Percentiles rank a stretch among this genome's conserved stretches.
These are phyloP conservation scores for Lottia gigantea DNA, from an alignment of 2,888 invertebrate genomes.

Conservation along the genomic window DNA sequence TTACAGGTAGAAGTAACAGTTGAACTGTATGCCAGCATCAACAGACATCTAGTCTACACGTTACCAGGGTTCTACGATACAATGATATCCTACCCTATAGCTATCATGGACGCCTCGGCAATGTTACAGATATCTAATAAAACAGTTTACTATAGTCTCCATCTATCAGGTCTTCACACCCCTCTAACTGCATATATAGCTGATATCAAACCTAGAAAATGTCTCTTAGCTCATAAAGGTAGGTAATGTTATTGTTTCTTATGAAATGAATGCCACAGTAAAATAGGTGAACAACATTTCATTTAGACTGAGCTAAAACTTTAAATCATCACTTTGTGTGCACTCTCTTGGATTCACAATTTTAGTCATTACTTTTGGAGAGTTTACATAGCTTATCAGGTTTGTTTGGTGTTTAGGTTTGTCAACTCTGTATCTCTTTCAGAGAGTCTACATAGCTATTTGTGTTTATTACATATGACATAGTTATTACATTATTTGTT, in stretches of 20 bases:
- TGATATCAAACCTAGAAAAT: conserved; percentile 38
- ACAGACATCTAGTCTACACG: conserved; percentile 48
- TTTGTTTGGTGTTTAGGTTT: too few relatives aligned
- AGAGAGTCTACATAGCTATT: too few relatives aligned
- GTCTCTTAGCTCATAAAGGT: conserved; percentile 29
- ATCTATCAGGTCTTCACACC: conserved; percentile 44
- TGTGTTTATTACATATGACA: too few relatives aligned
- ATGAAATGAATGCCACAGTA: not conserved
- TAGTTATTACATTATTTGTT: conserved; percentile 18
- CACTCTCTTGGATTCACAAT: too few relatives aligned
- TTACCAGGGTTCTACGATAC: conserved; percentile 50
- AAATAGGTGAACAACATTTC: too few relatives aligned
- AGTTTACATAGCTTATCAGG: too few relatives aligned
- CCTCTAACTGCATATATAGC: conserved; percentile 49
- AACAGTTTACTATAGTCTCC: conserved; percentile 52
- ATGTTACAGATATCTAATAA: conserved; percentile 44
- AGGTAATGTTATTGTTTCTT: not conserved
- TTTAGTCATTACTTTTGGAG: too few relatives aligned
- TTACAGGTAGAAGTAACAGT: conserved; percentile 46
- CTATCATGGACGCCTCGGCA: conserved; percentile 47
- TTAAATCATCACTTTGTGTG: too few relatives aligned
- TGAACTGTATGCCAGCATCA: conserved; percentile 44
- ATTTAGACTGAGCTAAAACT: too few relatives aligned
- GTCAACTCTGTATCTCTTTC: too few relatives aligned
- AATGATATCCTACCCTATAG: conserved; percentile 51